A percentile compares a stretch with the other conserved stretches of the same genome.
These are phyloP conservation scores for Venusia cambrica DNA, from an alignment of 2,888 invertebrate species.

Conservation along the genomic window DNA sequence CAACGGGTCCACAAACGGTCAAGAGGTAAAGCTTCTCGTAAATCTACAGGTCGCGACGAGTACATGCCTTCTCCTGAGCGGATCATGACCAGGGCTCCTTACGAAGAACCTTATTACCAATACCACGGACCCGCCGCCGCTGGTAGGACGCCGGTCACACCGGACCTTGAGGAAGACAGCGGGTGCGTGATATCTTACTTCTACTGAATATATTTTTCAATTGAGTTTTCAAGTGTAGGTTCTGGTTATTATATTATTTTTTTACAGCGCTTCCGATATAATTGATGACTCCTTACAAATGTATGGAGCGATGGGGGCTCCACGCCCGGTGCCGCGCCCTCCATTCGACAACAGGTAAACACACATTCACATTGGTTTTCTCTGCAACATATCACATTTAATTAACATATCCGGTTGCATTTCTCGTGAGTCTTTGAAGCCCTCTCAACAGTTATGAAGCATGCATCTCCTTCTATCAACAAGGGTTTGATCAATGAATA, in stretches of 20 bases:
- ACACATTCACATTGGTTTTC: background rate
- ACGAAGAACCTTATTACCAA: slow-evolving; percentile 94
- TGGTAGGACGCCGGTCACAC: slow-evolving; percentile 86
- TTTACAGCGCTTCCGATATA: slow-evolving; percentile 59
- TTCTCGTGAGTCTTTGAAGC: no score
- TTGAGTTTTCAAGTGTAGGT: background rate
- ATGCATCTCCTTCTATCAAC: no score
- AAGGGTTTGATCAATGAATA: no score
- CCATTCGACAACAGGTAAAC: slow-evolving; percentile 65
- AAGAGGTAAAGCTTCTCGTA: no score
- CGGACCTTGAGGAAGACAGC: slow-evolving; percentile 95
- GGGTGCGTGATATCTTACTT: slow-evolving; percentile 71
- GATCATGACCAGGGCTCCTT: slow-evolving; percentile 85
- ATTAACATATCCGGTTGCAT: no score
- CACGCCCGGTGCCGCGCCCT: slow-evolving; percentile 67
- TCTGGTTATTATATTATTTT: no score
- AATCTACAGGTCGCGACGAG: slow-evolving; percentile 77
- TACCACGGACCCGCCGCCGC: slow-evolving; percentile 86
- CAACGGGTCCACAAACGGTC: no score
- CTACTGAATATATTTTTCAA: background rate
- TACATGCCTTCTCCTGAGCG: slow-evolving; percentile 95
- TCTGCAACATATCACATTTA: no score
- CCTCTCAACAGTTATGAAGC: no score
- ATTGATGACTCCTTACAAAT: slow-evolving; percentile 67
- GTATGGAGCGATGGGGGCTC: slow-evolving; percentile 59